These are phyloP conservation scores for Limulus polyphemus DNA, from an alignment of 2,888 invertebrate species.

Conservation along the genomic window DNA sequence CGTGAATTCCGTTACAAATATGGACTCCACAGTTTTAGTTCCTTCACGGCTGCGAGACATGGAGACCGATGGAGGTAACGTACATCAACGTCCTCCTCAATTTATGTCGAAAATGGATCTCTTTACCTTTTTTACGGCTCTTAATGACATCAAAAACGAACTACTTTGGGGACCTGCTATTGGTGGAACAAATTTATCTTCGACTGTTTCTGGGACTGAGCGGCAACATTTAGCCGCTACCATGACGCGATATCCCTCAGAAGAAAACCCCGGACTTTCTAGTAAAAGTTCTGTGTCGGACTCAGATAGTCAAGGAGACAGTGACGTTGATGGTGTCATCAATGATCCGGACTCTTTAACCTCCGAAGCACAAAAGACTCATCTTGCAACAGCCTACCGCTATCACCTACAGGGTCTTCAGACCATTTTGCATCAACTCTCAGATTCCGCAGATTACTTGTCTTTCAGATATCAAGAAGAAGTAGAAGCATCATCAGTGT, in stretches of 20 bases:
- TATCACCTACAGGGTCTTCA: constrained; percentile 36
- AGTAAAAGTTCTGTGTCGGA: constrained; percentile 23
- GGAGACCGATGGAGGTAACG: constrained; percentile 22
- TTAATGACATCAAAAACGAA: constrained; percentile 36
- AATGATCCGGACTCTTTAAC: constrained; percentile 22
- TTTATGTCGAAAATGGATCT: constrained; percentile 26
- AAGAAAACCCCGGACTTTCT: constrained; percentile 22
- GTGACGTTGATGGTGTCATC: constrained; percentile 25
- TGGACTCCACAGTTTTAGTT: constrained; percentile 38
- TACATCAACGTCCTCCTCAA: constrained; percentile 12
- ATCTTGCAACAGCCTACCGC: constrained; percentile 33
- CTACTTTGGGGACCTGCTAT: constrained; percentile 32
- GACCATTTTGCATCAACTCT: constrained; percentile 34
- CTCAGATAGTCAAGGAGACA: constrained; percentile 27
- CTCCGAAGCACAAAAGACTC: constrained; percentile 27
- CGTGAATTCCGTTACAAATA: constrained; percentile 35
- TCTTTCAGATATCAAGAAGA: constrained; percentile 35
- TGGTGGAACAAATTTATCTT: not conserved
- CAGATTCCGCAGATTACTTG: constrained; percentile 35
- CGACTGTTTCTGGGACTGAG: not conserved
- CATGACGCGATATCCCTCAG: constrained; percentile 24
- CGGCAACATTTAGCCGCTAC: constrained; percentile 16
- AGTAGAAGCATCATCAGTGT: constrained; percentile 23
- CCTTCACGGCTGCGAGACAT: constrained; percentile 37
- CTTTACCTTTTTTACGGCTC: constrained; percentile 33